Percentiles rank a stretch among this genome's conserved stretches.
Evolutionary conservation across 2,888 invertebrate genomes (phyloP).

Genomic region (Polietes domitor): DNA sequence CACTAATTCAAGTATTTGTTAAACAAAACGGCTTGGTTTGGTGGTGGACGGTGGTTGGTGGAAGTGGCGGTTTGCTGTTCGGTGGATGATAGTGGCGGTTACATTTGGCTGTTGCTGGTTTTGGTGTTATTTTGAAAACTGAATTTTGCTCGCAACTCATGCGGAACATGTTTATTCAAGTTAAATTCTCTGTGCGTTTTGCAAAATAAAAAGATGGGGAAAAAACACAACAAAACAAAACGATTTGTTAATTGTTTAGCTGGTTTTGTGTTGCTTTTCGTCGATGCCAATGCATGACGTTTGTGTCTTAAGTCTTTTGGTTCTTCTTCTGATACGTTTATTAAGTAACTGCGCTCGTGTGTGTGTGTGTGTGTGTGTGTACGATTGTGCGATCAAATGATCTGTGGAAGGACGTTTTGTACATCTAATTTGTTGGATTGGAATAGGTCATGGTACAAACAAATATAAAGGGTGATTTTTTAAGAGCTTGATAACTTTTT

Average conservation of each 20-base stretch:
- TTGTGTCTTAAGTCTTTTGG: conserved; percentile 53
- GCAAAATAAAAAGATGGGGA: too few relatives aligned
- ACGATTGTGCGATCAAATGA: conserved; percentile 17
- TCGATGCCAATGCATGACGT: not conserved
- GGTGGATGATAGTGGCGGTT: not conserved
- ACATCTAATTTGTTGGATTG: not conserved
- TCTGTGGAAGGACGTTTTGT: not conserved
- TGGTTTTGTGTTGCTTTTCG: not conserved
- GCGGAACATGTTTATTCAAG: not conserved
- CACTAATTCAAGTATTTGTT: not conserved
- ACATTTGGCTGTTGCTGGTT: not conserved
- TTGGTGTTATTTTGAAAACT: not conserved
- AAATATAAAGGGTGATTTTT: too few relatives aligned
- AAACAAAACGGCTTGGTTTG: not conserved
- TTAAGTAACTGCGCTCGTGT: too few relatives aligned
- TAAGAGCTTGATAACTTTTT: too few relatives aligned
- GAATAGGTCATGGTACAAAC: conserved; percentile 7
- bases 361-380: too few relatives aligned
- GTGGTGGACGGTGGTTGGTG: too few relatives aligned
- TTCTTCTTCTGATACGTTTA: too few relatives aligned
- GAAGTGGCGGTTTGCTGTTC: not conserved
- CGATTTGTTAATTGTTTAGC: not conserved
- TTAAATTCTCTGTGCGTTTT: not conserved
- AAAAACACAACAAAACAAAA: too few relatives aligned
- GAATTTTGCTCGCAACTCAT: not conserved